These are phyloP conservation scores for Amphipoea lucens DNA, from an alignment of 2,888 invertebrate genomes.

Conservation along the genomic window DNA sequence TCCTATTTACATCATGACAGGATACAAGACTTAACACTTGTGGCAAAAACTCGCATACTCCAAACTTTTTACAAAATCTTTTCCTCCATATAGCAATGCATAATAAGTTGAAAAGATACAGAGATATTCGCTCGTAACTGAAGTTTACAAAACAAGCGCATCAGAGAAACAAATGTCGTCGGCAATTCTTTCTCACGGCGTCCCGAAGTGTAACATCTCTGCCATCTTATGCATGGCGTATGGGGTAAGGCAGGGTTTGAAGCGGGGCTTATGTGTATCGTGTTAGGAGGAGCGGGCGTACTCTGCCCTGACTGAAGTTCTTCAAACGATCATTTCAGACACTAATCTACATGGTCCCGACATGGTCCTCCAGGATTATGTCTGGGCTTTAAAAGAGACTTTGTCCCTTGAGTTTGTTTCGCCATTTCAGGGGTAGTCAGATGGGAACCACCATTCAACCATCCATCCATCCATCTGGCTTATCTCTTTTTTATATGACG, in stretches of 20 bases:
- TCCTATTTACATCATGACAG: background rate
- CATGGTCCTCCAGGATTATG: background rate
- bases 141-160: slow-evolving; percentile 80
- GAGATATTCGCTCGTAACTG: slow-evolving; percentile 59
- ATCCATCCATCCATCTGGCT: background rate
- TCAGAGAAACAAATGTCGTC: slow-evolving; percentile 85
- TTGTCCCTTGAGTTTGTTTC: background rate
- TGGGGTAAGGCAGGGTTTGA: slow-evolving; percentile 56
- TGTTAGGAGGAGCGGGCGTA: background rate
- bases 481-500: background rate
- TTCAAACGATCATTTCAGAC: background rate
- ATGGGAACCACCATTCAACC: background rate
- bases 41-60: background rate
- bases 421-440: background rate
- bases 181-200: slow-evolving; percentile 85
- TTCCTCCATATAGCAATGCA: slow-evolving; percentile 22
- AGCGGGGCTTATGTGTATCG: slow-evolving; percentile 13
- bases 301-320: background rate
- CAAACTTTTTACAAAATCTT: slow-evolving; percentile 23
- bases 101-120: slow-evolving; percentile 58
- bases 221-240: slow-evolving; percentile 74
- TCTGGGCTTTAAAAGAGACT: background rate
- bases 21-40: background rate
- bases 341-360: background rate
- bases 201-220: slow-evolving; percentile 81